Conservation (phyloP, 1,140 invertebrate genomes). For the Caerostris extrusa region DNA sequence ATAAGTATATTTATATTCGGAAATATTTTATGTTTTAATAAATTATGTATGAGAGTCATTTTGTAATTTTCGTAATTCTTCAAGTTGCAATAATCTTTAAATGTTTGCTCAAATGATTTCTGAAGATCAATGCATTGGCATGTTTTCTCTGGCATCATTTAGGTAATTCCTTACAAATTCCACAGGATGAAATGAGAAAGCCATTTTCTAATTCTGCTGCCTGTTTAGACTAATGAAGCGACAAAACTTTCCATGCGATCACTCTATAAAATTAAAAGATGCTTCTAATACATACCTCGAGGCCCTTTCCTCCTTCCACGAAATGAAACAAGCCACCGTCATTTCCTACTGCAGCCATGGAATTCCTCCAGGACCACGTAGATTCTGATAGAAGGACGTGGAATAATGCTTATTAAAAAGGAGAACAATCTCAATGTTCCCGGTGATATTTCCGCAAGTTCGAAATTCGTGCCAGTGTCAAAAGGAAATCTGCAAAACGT, state of each 20-base stretch:
- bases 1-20: too few species aligned
- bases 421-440: background rate
- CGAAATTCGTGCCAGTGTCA: background rate
- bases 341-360: constrained; percentile 16
- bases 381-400: background rate
- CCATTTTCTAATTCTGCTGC: background rate
- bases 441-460: background rate
- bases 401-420: constrained; percentile 19
- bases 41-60: too few species aligned
- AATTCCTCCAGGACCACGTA: background rate
- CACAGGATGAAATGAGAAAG: background rate
- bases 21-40: too few species aligned
- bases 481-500: constrained; percentile 21
- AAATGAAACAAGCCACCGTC: background rate
- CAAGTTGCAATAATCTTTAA: too few species aligned
- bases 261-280: constrained; percentile 23
- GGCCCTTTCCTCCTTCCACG: background rate
- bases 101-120: too few species aligned
- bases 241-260: constrained; percentile 19
- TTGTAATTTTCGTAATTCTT: too few species aligned
- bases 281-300: background rate
- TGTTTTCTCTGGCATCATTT: too few species aligned
- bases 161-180: background rate
- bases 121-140: too few species aligned
- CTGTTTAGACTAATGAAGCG: background rate